These are phyloP conservation scores for Scarus forsteni DNA, from an alignment of 2,797 vertebrate species.

Conservation along the genomic window DNA sequence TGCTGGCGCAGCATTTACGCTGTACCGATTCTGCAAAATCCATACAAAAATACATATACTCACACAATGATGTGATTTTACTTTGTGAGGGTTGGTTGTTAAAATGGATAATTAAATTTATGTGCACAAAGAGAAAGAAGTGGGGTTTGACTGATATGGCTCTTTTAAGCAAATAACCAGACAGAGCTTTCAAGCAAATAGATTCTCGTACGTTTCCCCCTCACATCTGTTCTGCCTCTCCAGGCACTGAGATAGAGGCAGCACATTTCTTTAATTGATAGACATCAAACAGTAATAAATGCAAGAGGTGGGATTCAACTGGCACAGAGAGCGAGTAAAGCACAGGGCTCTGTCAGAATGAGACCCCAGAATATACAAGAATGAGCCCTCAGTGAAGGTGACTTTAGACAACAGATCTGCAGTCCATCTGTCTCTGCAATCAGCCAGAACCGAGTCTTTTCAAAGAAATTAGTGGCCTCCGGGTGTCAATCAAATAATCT, in stretches of 20 bases:
- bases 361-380: conserved; percentile 33
- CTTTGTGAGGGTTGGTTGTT: no score
- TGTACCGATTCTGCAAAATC: no score
- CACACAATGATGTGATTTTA: no score
- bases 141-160: no score
- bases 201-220: conserved; percentile 38
- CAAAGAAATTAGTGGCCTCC: conserved; percentile 9
- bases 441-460: neutral
- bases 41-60: no score
- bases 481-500: conserved; percentile 37
- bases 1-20: no score
- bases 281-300: conserved; percentile 77
- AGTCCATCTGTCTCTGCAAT: conserved; percentile 50
- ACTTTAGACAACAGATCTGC: conserved; percentile 32
- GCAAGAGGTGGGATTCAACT: conserved; percentile 59
- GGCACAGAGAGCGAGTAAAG: conserved; percentile 43
- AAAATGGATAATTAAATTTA: no score
- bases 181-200: conserved; percentile 27
- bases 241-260: conserved; percentile 40
- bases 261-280: conserved; percentile 62
- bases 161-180: conserved; percentile 28
- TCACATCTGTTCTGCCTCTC: conserved; percentile 61
- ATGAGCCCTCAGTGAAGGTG: conserved; percentile 19
- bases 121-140: no score
- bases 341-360: conserved; percentile 46